Evolutionary conservation across 2,797 vertebrate species (phyloP), one percentile per base, ranked within the genome.

Genomic region (Pelodytes ibericus): DNA sequence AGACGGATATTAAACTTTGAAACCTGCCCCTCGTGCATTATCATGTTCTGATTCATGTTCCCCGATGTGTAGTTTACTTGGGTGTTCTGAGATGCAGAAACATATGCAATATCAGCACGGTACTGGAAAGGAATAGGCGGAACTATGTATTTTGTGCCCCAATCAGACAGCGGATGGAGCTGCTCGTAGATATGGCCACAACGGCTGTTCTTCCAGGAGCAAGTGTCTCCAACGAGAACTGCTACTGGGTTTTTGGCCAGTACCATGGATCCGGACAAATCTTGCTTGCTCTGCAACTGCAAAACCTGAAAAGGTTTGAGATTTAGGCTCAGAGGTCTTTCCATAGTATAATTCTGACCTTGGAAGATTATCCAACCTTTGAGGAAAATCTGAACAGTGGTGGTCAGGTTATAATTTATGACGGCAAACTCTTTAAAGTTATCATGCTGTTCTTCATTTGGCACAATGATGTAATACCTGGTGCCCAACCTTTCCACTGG

Each of bases 151-250:
- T 22, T 59, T 0, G 71, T 80, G n/a, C 90, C 91, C 93, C 93
- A 94, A 0, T 20, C 60, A 1, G 27, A 44, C 0, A 92, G 87
- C 0, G 93, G 92, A 11, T 88, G 71, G 4, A 93, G 87, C 73
- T 94, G 92, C 74, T 93, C 92, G 0, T 82, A 90, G 6, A 91
- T 86, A 0, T 91, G 86, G 74, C 91, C 87, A 22, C 92, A 94
- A 39, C 64, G 87, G 0, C 75, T 22, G 36, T 84, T 83, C 0
- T 10, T 9, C 82, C 75, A 82, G 0, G 80, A 81, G 41, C 93
- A 93, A 0, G 49, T 84, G 82, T 92, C 87, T 1, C 92, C 92
- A 0, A 83, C 81, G 41, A 88, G 60, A 31, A 94, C 88, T 0
- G 85, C 90, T 0, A 93, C 80, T 0, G 86, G 82, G 3, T 31